Base-by-base conservation (phyloP, 2,797 vertebrate species). In the Enteromius treurensis region DNA sequence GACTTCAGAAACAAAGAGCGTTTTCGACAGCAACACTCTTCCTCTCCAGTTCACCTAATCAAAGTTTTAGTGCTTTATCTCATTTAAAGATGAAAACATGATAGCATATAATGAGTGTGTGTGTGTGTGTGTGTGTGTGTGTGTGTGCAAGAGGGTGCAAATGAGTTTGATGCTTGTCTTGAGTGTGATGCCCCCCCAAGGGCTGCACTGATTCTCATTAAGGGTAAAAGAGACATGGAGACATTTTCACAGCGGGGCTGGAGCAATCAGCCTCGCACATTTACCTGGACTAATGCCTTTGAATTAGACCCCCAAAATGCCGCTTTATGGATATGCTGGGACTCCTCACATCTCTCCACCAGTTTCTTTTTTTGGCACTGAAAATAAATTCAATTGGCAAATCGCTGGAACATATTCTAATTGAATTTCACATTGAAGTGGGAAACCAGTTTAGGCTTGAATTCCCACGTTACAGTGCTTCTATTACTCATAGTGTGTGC, bases 331-430 rank as follows among this genome's bases (percentile, higher is more conserved):
- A 81, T 78, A 79, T 75, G 49, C 78, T 67, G 79, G 81, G 69
- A 81, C 69, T 77, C 40, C 79, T 79, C 84, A 78, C 69, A 77
- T 83, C 77, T 86, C 82, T 84, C 17, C 37, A 70, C 49, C 65
- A 78, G 75, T 83, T 47, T 80, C 75, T 81, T 73, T 75, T 86
- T 89, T 84, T 47, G 68, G 62, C 71, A 79, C 40, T 32, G 45
- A 67, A 85, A 89, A 87, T 80, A 87, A 84, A 89, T 89, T 84
- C 86, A 83, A 82, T 77, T 83, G 71, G 71, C 79, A 88, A 88
- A 88, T 88, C 79, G 29, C 85, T 86, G 87, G 82, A 89, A 87
- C 87, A 87, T 76, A 80, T 81, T 86, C 80, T 86, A 88, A 89
- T 85, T 89, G 83, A 89, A 88, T 88, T 88, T 88, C 77, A 80